Conservation (phyloP, 2,113 vertebrate species). For the Himantopus leucocephalus region DNA sequence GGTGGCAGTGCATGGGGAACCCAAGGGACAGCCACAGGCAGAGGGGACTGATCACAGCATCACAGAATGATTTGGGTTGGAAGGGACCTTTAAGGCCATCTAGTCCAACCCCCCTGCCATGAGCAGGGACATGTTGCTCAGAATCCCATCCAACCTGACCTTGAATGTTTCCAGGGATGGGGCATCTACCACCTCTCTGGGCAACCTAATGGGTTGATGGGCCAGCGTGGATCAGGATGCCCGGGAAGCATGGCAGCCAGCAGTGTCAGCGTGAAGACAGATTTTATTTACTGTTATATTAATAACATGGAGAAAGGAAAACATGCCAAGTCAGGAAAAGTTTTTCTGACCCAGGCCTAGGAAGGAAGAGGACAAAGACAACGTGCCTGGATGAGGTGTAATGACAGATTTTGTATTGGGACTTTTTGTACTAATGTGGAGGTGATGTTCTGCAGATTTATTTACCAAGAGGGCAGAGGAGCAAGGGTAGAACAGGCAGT, state of each 20-base stretch:
- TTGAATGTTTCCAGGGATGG: background rate
- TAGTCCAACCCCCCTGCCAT: background rate
- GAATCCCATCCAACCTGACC: fast-evolving
- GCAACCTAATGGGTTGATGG: background rate
- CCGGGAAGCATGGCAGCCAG: background rate
- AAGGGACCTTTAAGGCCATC: background rate
- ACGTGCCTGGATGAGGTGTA: fast-evolving
- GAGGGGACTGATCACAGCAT: background rate
- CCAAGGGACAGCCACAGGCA: background rate
- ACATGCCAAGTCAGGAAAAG: background rate
- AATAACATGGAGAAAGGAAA: background rate
- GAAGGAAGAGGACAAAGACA: background rate
- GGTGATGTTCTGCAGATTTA: background rate
- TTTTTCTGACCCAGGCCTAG: background rate
- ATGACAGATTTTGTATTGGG: fast-evolving
- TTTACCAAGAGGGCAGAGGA: background rate
- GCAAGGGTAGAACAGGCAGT: background rate
- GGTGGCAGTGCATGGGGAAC: background rate
- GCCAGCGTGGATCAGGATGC: fast-evolving
- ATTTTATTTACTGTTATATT: background rate
- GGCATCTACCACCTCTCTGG: background rate
- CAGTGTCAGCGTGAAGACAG: background rate
- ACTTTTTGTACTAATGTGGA: background rate
- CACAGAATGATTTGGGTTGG: fast-evolving
- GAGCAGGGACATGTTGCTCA: background rate